Percentiles rank a stretch among this genome's conserved stretches.
Conservation (phyloP, 2,888 invertebrate species). For the Drosophila birchii region DNA sequence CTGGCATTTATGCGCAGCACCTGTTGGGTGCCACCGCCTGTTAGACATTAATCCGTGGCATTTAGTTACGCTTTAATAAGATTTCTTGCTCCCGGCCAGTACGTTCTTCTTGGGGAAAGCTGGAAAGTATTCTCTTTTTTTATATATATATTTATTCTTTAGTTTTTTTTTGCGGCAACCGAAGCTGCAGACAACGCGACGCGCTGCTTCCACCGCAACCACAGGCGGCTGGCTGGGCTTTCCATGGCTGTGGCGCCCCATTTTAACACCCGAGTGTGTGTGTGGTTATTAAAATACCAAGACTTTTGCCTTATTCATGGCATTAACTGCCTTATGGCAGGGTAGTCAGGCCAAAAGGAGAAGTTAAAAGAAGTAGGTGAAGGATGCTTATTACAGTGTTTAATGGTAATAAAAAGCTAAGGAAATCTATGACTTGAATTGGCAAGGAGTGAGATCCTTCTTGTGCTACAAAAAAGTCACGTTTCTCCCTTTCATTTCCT, state of each 20-base stretch:
- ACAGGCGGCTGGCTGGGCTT: conserved; percentile 18
- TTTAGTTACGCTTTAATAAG: conserved; percentile 79
- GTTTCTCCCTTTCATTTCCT: neutral
- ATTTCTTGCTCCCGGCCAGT: conserved; percentile 46
- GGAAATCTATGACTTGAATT: neutral
- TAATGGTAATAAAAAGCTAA: neutral
- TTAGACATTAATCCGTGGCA: conserved; percentile 76
- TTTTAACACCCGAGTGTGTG: conserved; percentile 46
- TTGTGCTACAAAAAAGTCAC: neutral
- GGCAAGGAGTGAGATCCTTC: neutral
- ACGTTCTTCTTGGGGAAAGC: conserved; percentile 50
- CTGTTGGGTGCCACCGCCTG: conserved; percentile 59
- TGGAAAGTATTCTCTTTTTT: conserved; percentile 20
- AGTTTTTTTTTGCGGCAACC: conserved; percentile 14
- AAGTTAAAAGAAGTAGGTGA: conserved; percentile 1
- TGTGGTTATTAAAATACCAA: conserved; percentile 56
- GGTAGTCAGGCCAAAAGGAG: conserved; percentile 3
- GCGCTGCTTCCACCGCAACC: conserved; percentile 36
- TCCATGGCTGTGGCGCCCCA: conserved; percentile 58
- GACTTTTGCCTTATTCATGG: conserved; percentile 40
- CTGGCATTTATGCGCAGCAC: conserved; percentile 66
- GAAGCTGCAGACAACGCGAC: conserved; percentile 66
- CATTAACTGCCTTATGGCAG: conserved; percentile 4
- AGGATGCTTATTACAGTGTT: conserved; percentile 1
- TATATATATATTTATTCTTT: neutral